phyloP scores from a whole-genome alignment of 2,888 invertebrate species.

The Azorinus chamasolen region DNA sequence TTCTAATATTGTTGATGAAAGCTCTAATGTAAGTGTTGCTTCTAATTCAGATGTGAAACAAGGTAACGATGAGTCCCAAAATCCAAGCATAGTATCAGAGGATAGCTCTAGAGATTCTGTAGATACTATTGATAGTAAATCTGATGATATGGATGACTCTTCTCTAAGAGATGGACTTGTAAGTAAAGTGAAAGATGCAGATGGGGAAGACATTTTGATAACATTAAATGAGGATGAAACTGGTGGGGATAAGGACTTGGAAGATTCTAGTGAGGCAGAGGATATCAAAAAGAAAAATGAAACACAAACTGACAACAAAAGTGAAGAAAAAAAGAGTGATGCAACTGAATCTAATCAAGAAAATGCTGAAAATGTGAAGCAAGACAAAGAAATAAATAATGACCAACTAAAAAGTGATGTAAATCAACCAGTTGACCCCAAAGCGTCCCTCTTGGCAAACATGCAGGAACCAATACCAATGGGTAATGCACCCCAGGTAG shows the following conservation, averaged over 20 bases:
- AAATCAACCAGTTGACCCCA: no score
- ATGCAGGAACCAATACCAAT: no score
- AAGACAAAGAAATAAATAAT: no score
- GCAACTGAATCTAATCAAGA: not conserved
- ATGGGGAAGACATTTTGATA: conserved; percentile 64
- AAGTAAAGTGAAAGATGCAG: conserved; percentile 64
- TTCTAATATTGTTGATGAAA: conserved; percentile 30
- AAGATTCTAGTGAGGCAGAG: not conserved
- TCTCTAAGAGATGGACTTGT: conserved; percentile 30
- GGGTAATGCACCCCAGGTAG: not conserved
- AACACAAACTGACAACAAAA: no score
- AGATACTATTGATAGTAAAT: conserved; percentile 25
- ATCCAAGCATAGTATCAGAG: conserved; percentile 44
- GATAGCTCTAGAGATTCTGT: conserved; percentile 51
- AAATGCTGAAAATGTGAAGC: no score
- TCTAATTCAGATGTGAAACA: conserved; percentile 22
- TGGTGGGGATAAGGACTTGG: conserved; percentile 9
- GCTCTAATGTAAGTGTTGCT: conserved; percentile 34
- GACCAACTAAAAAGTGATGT: no score
- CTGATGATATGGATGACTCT: conserved; percentile 22
- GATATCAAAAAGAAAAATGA: no score
- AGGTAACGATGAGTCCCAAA: conserved; percentile 22
- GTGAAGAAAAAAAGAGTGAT: conserved; percentile 18
- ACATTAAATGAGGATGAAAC: conserved; percentile 64
- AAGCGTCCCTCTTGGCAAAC: no score